A percentile compares a stretch with the other conserved stretches of the same genome.
These are phyloP conservation scores for Platyscapa corneri DNA, from an alignment of 1,140 invertebrate genomes.

Conservation along the genomic window DNA sequence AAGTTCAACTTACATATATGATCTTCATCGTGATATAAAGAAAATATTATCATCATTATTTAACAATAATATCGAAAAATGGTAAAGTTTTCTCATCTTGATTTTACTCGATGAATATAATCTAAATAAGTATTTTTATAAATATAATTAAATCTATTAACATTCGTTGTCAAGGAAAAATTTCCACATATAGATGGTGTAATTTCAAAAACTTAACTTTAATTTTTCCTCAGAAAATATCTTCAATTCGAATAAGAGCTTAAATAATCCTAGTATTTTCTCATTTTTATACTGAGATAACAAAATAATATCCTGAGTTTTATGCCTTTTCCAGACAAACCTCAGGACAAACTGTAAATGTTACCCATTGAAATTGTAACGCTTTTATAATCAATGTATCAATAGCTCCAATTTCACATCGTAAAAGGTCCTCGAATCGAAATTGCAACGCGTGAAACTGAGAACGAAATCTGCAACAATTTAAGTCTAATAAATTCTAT, in stretches of 20 bases:
- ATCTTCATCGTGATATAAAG: neutral
- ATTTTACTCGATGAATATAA: no score
- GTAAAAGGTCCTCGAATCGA: neutral
- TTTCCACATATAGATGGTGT: no score
- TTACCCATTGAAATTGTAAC: neutral
- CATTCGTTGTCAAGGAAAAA: no score
- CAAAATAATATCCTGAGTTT: neutral
- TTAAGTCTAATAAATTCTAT: neutral
- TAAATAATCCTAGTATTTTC: no score
- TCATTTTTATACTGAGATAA: neutral
- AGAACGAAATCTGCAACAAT: neutral
- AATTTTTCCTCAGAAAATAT: no score
- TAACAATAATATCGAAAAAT: neutral
- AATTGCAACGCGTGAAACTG: neutral
- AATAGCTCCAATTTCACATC: neutral
- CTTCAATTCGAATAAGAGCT: no score
- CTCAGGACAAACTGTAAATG: neutral
- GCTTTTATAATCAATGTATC: neutral
- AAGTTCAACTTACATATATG: no score
- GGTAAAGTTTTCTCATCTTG: no score
- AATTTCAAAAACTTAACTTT: no score
- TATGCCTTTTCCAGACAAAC: neutral
- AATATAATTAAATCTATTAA: no score
- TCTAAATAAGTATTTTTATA: no score
- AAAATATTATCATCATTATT: neutral